A percentile compares a stretch with the other conserved stretches of the same genome.
These are phyloP conservation scores for Empis stercorea DNA, from an alignment of 2,888 invertebrate genomes.

Conservation along the genomic window DNA sequence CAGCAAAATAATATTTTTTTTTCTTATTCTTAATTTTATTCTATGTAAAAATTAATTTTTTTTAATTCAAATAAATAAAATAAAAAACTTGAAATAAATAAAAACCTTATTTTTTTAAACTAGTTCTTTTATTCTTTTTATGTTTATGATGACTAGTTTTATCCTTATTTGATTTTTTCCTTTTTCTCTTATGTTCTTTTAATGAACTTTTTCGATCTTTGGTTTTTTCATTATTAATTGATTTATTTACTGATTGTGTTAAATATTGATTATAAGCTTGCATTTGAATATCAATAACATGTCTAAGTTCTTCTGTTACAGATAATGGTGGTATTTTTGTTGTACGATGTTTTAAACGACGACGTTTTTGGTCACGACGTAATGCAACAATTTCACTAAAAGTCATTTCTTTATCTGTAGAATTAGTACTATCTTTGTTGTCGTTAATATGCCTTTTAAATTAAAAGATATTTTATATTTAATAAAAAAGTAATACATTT, in stretches of 20 bases:
- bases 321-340: slow-evolving; percentile 23
- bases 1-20: too few species aligned
- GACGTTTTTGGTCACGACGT: slow-evolving; percentile 21
- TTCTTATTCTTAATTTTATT: too few species aligned
- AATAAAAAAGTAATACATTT: not conserved
- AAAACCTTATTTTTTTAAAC: too few species aligned
- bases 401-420: slow-evolving; percentile 15
- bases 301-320: slow-evolving; percentile 27
- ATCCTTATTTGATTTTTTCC: too few species aligned
- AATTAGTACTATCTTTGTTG: slow-evolving; percentile 6
- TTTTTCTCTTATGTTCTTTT: too few species aligned
- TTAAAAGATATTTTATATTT: not conserved
- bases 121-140: too few species aligned
- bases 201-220: too few species aligned
- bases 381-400: slow-evolving; percentile 28
- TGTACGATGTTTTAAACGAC: slow-evolving; percentile 25
- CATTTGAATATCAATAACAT: slow-evolving; percentile 31
- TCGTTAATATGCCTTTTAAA: slow-evolving; percentile 7
- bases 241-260: slow-evolving; percentile 7
- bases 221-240: too few species aligned
- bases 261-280: slow-evolving; percentile 23
- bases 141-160: too few species aligned
- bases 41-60: too few species aligned
- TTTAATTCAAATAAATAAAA: too few species aligned
- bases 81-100: too few species aligned